These are phyloP conservation scores for Casuarius casuarius DNA, from an alignment of 2,113 vertebrate genomes.

Conservation along the genomic window DNA sequence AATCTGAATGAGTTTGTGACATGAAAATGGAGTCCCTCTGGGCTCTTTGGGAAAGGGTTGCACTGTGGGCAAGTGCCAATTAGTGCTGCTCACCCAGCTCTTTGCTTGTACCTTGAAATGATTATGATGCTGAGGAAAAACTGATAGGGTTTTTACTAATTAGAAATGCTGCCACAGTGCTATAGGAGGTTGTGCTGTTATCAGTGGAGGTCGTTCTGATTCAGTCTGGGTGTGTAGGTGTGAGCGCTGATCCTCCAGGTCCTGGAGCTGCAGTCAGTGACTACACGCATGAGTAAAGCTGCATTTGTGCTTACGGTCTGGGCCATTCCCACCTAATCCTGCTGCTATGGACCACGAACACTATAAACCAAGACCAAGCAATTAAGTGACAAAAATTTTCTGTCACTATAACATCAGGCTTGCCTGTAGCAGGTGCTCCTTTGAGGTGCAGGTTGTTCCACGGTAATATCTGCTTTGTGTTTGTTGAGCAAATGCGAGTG, in stretches of 20 bases:
- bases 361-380: not conserved
- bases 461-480: not conserved
- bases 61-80: not conserved
- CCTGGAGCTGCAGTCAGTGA: not conserved
- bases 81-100: not conserved
- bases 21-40: not conserved
- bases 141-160: not conserved
- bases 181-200: too few relatives aligned
- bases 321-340: not conserved
- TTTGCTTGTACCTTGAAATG: not conserved
- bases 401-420: fast-evolving
- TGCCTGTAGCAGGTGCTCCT: not conserved
- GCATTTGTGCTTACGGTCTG: not conserved
- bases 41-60: not conserved
- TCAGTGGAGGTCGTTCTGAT: not conserved
- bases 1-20: not conserved
- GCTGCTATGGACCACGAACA: not conserved
- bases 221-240: not conserved
- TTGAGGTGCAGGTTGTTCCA: not conserved
- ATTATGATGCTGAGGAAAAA: not conserved
- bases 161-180: not conserved
- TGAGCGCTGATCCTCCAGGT: not conserved
- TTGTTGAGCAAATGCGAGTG: fast-evolving
- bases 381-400: not conserved
- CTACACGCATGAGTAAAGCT: not conserved